Base-by-base conservation (phyloP, 2,113 vertebrate species). In the Picathartes gymnocephalus region DNA sequence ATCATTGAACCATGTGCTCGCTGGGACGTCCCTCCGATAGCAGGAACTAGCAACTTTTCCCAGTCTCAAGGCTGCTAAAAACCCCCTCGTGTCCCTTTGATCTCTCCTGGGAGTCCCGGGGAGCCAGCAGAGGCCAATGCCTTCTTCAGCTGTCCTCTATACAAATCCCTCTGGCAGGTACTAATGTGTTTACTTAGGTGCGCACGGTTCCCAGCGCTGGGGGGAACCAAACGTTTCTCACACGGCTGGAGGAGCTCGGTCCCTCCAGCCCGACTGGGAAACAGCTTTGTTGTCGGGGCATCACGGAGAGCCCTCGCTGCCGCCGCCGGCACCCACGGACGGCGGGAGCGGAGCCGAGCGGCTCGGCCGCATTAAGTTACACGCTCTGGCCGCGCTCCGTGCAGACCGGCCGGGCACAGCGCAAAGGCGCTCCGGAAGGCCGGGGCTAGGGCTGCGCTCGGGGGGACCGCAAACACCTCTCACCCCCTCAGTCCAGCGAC, bases 101-200 rank as follows among this genome's bases (percentile, higher is more conserved):
- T 99, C 98, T 98, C 97, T 94, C 90, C 82, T 97, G 97, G 98
- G 97, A 98, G 98, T 97, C 97, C 95, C 97, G 12, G 81, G 91
- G 97, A 93, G 93, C 95, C 96, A 95, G 95, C 97, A 95, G 93
- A 97, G 95, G 95, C 96, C 98, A 98, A 99, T 99, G 98, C 98
- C 98, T 99, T 99, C 98, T 97, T 99, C 99, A 99, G 99, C 99
- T 99, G 99, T 98, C 97, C 94, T 95, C 93, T 87, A 73, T 74
- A 95, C 97, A 98, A 97, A 98, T 97, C 98, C 96, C 97, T 96
- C 97, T 97, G 97, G 96, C 97, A 97, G 98, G 97, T 98, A 98
- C 96, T 96, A 96, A 97, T 97, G 94, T 99, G 99, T 99, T 99
- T 99, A 98, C 98, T 99, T 99, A 99, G 99, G 98, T 99, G 99